Evolutionary conservation across 35 echinoderm and acorn worm species (phyloP).

Genomic region (Chiridota heheva): DNA sequence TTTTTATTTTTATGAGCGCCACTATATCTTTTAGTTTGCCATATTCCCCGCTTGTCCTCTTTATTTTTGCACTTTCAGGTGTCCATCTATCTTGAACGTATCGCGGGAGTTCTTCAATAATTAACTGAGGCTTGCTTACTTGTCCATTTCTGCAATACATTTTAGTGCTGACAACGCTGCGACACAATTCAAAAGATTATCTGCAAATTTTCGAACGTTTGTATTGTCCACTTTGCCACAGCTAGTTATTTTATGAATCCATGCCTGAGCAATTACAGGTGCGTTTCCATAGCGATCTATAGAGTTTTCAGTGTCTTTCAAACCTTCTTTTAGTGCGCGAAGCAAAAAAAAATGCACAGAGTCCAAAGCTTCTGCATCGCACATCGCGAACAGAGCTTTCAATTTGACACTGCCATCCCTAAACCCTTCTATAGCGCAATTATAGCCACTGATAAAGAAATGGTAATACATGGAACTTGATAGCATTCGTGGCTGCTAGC

Average conservation of each 20-base stretch:
- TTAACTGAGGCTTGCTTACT: background rate
- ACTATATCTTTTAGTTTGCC: conserved; percentile 3
- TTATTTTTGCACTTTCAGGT: background rate
- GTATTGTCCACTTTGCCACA: background rate
- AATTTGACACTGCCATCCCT: background rate
- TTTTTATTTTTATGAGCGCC: background rate
- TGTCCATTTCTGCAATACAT: conserved; percentile 1
- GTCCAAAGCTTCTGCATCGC: background rate
- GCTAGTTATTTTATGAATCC: background rate
- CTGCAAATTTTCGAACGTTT: background rate
- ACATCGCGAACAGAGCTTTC: background rate
- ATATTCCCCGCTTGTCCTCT: background rate
- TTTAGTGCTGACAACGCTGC: conserved; percentile 3
- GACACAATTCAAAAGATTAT: conserved; percentile 16
- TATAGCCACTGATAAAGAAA: conserved; percentile 16
- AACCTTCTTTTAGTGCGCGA: background rate
- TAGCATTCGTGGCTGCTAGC: too few relatives aligned
- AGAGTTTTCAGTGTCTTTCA: background rate
- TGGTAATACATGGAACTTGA: conserved; percentile 28
- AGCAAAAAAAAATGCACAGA: conserved; percentile 10
- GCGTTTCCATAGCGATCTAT: background rate
- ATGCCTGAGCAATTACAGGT: conserved; percentile 5
- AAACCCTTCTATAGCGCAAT: background rate
- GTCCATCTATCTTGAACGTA: conserved; percentile 26
- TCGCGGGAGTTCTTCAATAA: conserved; percentile 4